Evolutionary conservation across 92 coral and sea anemone genomes (phyloP).

Genomic region (Epizoanthus ramosus): DNA sequence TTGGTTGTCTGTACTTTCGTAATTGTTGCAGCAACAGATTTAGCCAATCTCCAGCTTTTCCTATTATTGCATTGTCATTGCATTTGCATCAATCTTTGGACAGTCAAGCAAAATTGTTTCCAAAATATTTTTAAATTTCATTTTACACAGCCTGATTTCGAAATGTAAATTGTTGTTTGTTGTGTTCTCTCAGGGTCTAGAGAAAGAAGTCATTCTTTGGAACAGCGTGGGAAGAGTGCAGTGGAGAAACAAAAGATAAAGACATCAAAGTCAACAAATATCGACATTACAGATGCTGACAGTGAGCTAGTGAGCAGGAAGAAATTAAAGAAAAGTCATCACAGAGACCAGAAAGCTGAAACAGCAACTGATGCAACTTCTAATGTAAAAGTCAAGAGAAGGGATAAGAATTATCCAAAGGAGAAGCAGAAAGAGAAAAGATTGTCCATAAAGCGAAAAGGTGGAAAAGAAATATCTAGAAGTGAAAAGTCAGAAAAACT

Average conservation of each 20-base stretch:
- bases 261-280: background rate
- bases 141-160: too few species aligned
- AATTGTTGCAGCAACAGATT: too few species aligned
- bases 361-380: too few species aligned
- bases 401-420: background rate
- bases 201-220: slow-evolving; percentile 6
- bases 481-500: slow-evolving; percentile 61
- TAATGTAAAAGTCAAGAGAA: slow-evolving; percentile 12
- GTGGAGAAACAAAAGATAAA: slow-evolving; percentile 1
- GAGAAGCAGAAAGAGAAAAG: background rate
- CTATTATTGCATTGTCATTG: too few species aligned
- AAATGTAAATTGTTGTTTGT: background rate
- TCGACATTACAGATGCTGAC: background rate
- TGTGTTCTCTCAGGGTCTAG: background rate
- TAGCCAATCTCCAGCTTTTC: too few species aligned
- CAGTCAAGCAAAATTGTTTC: too few species aligned
- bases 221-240: background rate
- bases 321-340: background rate
- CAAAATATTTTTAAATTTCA: too few species aligned
- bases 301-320: background rate
- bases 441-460: background rate
- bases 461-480: background rate
- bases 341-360: too few species aligned
- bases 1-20: too few species aligned
- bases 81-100: too few species aligned